Evolutionary conservation across 2,797 vertebrate species (phyloP).

Genomic region (Novumbra hubbsi): DNA sequence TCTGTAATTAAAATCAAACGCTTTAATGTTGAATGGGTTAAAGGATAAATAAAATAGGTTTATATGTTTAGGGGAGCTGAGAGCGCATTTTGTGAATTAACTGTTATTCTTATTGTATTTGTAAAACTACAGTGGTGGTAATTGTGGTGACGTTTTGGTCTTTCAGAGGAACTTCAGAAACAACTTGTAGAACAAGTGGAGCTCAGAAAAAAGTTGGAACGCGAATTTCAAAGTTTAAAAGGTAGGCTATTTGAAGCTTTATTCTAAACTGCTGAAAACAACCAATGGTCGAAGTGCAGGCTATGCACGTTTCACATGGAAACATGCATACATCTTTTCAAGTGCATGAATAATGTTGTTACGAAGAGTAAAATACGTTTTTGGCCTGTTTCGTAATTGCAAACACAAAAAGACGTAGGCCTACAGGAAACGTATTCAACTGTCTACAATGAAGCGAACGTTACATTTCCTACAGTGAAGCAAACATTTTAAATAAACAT

Average conservation of each 20-base stretch:
- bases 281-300: background rate
- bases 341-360: background rate
- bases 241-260: slow-evolving; percentile 67
- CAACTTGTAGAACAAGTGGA: slow-evolving; percentile 95
- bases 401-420: background rate
- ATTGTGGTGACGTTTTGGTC: slow-evolving; percentile 20
- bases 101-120: background rate
- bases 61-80: background rate
- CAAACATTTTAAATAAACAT: background rate
- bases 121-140: background rate
- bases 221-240: slow-evolving; percentile 98
- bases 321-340: background rate
- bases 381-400: background rate
- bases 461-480: background rate
- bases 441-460: background rate
- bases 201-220: slow-evolving; percentile 94
- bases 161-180: slow-evolving; percentile 93
- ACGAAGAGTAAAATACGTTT: background rate
- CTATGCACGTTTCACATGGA: background rate
- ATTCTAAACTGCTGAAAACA: background rate
- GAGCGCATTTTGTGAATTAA: background rate
- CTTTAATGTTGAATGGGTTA: background rate
- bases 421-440: background rate
- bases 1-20: background rate
- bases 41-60: background rate